These are phyloP conservation scores for Proisotoma minuta DNA, from an alignment of 2,888 invertebrate species.

Conservation along the genomic window DNA sequence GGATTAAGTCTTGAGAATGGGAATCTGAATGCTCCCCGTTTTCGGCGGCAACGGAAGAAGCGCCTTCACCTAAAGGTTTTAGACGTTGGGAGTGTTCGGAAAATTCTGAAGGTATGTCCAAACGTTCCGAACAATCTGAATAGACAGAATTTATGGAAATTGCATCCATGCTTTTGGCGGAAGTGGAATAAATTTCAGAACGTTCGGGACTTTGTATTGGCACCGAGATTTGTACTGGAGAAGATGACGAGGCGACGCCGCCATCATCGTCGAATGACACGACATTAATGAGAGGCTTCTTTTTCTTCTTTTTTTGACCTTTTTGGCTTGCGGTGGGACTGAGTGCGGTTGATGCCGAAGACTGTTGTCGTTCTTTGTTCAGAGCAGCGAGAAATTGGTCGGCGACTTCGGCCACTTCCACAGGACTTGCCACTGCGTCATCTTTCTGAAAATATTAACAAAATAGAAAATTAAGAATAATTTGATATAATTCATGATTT, in stretches of 20 bases:
- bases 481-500: too few relatives aligned
- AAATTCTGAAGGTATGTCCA: constrained; percentile 35
- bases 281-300: constrained; percentile 62
- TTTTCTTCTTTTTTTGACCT: constrained; percentile 53
- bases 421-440: constrained; percentile 7
- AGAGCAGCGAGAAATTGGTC: constrained; percentile 13
- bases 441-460: neutral
- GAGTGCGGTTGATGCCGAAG: neutral
- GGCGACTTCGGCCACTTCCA: constrained; percentile 18
- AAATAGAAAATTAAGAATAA: neutral
- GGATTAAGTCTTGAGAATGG: constrained; percentile 32
- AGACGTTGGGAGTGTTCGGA: constrained; percentile 36
- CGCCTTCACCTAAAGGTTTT: constrained; percentile 26
- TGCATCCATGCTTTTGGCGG: constrained; percentile 36
- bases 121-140: constrained; percentile 40
- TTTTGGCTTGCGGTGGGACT: neutral
- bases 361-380: neutral
- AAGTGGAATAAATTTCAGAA: constrained; percentile 30
- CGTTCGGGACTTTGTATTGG: neutral
- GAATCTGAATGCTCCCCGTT: constrained; percentile 11
- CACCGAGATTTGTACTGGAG: neutral
- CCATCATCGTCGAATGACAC: constrained; percentile 66
- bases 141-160: constrained; percentile 39
- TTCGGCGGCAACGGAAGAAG: neutral
- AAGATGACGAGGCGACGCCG: neutral